Conservation (phyloP, 2,888 invertebrate genomes). For the Eupithecia subumbrata region DNA sequence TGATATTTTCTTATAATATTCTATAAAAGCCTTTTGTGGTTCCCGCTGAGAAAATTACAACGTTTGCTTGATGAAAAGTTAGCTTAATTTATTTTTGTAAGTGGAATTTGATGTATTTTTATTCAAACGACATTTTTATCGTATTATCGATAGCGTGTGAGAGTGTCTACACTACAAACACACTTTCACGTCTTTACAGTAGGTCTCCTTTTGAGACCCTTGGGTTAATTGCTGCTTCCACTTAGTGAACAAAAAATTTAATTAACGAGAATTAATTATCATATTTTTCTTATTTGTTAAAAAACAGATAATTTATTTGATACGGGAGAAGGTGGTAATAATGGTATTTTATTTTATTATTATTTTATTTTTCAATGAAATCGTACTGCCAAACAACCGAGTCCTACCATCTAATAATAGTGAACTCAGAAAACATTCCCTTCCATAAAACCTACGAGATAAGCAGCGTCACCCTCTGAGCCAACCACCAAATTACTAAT, state of each 20-base stretch:
- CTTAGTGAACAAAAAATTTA: too few species aligned
- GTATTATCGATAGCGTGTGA: background rate
- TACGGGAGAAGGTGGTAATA: too few species aligned
- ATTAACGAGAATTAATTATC: too few species aligned
- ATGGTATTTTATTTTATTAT: too few species aligned
- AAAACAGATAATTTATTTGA: too few species aligned
- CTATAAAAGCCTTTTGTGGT: slow-evolving; percentile 42
- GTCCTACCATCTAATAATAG: background rate
- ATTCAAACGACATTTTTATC: background rate
- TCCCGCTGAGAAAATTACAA: slow-evolving; percentile 29
- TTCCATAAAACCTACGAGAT: background rate
- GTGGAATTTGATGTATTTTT: slow-evolving; percentile 28
- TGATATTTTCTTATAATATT: slow-evolving; percentile 39
- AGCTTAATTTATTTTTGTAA: slow-evolving; percentile 28
- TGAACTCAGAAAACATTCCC: background rate
- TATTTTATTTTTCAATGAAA: too few species aligned
- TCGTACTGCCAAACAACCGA: background rate
- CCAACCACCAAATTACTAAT: slow-evolving; percentile 22
- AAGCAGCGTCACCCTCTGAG: background rate
- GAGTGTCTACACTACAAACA: background rate
- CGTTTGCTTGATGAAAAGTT: slow-evolving; percentile 31
- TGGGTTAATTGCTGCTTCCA: too few species aligned
- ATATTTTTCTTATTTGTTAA: too few species aligned
- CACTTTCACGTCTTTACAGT: too few species aligned
- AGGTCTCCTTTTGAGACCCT: too few species aligned